Conservation (phyloP, 2,888 invertebrate genomes). For the Harpalus rubripes region DNA sequence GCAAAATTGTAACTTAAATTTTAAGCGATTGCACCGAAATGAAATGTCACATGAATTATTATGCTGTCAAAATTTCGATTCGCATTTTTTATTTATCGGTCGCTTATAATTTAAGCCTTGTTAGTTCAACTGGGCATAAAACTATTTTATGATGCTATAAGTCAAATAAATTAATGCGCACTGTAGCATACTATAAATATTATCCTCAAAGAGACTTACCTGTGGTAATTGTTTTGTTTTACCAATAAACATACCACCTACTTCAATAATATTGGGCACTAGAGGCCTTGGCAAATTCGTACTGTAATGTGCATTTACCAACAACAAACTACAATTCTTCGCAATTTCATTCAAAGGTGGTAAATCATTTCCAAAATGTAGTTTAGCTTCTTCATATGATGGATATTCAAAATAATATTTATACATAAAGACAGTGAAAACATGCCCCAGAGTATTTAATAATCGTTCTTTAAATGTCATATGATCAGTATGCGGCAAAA, state of each 20-base stretch:
- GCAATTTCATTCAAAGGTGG: slow-evolving; percentile 74
- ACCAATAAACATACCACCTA: slow-evolving; percentile 78
- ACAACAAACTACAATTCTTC: slow-evolving; percentile 76
- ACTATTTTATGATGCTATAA: too few species aligned
- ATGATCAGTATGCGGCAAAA: slow-evolving; percentile 71
- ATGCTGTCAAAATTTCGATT: too few species aligned
- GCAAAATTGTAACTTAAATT: too few species aligned
- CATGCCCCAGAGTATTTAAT: slow-evolving; percentile 69
- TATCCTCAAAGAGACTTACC: slow-evolving; percentile 50
- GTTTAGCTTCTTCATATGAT: slow-evolving; percentile 67
- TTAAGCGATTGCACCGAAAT: too few species aligned
- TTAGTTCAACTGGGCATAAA: too few species aligned
- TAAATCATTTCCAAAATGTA: slow-evolving; percentile 70
- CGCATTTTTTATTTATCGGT: too few species aligned
- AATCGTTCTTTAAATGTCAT: slow-evolving; percentile 72
- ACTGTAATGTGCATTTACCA: slow-evolving; percentile 78
- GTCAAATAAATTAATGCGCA: too few species aligned
- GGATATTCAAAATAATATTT: slow-evolving; percentile 65
- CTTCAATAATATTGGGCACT: slow-evolving; percentile 77
- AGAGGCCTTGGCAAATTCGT: slow-evolving; percentile 76
- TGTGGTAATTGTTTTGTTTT: slow-evolving; percentile 69
- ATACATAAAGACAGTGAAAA: slow-evolving; percentile 66
- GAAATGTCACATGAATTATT: too few species aligned
- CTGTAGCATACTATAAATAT: too few species aligned
- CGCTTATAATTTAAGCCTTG: too few species aligned